Percentiles rank a stretch among this genome's conserved stretches.
Conservation (phyloP, 2,797 vertebrate genomes). For the Chloroceryle amazona region DNA sequence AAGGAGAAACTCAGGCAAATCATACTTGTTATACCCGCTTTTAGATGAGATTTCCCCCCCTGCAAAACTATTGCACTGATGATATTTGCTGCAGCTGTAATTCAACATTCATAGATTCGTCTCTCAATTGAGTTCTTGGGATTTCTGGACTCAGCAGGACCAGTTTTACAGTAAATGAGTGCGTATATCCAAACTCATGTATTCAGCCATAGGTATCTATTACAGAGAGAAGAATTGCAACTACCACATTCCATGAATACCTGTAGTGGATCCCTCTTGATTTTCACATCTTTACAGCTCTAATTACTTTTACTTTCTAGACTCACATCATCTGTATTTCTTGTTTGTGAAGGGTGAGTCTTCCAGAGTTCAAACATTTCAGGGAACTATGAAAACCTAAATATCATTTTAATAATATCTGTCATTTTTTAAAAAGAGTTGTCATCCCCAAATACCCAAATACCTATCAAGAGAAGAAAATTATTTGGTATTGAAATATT, state of each 20-base stretch:
- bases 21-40: slow-evolving; percentile 19
- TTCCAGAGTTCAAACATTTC: neutral
- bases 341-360: neutral
- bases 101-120: neutral
- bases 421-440: neutral
- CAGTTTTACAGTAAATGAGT: neutral
- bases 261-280: neutral
- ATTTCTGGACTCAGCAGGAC: neutral
- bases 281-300: neutral
- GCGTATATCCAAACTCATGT: neutral
- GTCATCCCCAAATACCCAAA: neutral
- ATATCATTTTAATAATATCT: neutral
- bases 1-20: slow-evolving; percentile 55
- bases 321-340: neutral
- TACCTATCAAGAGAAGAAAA: neutral
- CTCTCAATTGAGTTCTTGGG: neutral
- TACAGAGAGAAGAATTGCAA: neutral
- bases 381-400: neutral
- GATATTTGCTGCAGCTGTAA: neutral
- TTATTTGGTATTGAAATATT: neutral
- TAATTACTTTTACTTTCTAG: neutral
- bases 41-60: neutral
- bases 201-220: neutral
- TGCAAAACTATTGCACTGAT: neutral
- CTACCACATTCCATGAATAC: neutral